These are phyloP conservation scores for Brachyptera putata DNA, from an alignment of 2,888 invertebrate species.

Conservation along the genomic window DNA sequence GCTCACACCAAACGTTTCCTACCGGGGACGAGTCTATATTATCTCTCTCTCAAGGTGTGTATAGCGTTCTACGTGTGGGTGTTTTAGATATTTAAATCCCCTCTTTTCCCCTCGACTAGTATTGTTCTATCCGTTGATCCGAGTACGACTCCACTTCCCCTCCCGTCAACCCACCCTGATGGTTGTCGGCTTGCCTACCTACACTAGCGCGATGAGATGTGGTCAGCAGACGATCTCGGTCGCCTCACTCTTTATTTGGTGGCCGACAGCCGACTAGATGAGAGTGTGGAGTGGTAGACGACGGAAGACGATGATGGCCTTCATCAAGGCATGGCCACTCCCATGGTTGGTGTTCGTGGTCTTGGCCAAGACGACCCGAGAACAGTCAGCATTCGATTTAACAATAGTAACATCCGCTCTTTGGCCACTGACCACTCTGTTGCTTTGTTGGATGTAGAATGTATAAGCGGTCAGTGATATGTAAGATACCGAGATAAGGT, in stretches of 20 bases:
- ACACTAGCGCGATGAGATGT: neutral
- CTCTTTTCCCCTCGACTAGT: neutral
- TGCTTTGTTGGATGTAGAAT: neutral
- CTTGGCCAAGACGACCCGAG: neutral
- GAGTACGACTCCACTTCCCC: neutral
- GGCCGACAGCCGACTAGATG: neutral
- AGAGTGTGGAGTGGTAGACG: too few species aligned
- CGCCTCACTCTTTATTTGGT: slow-evolving; percentile 5
- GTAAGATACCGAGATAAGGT: too few species aligned
- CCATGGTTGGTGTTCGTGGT: neutral
- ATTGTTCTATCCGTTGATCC: neutral
- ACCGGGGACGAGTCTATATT: too few species aligned
- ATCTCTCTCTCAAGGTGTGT: slow-evolving; percentile 11
- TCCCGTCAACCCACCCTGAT: neutral
- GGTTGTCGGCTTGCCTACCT: slow-evolving; percentile 4
- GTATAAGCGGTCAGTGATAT: too few species aligned
- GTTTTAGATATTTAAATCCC: slow-evolving; percentile 16
- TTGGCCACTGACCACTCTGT: slow-evolving; percentile 9
- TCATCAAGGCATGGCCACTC: slow-evolving; percentile 7
- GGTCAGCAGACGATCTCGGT: neutral
- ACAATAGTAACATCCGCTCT: slow-evolving; percentile 1
- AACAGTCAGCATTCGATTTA: neutral
- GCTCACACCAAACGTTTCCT: neutral
- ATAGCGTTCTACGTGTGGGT: slow-evolving; percentile 10
- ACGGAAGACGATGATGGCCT: neutral